phyloP scores from a whole-genome alignment of 2,888 invertebrate genomes.

The Halictus ligatus region DNA sequence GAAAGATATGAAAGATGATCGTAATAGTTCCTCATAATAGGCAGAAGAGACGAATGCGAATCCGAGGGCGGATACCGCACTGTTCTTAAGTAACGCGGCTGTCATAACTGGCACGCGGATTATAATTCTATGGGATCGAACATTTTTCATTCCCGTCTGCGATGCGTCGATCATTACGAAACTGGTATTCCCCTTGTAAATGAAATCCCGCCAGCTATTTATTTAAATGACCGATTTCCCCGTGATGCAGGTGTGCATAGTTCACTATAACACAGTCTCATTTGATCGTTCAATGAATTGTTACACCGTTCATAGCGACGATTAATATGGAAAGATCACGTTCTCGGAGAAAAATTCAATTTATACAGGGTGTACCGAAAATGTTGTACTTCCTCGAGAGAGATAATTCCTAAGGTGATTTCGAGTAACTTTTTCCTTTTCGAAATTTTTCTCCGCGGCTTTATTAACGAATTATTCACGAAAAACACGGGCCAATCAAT shows the following conservation, averaged over 20 bases:
- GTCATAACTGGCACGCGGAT: slow-evolving; percentile 70
- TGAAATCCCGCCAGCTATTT: background rate
- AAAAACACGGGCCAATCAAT: too few species aligned
- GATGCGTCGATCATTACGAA: background rate
- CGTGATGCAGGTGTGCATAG: background rate
- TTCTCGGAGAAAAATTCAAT: background rate
- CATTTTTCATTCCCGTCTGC: background rate
- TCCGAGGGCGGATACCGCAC: slow-evolving; percentile 44
- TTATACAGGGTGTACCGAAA: background rate
- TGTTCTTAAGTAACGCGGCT: slow-evolving; percentile 65
- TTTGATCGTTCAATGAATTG: background rate
- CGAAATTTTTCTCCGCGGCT: too few species aligned
- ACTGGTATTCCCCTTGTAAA: background rate
- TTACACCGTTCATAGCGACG: background rate
- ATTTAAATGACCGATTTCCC: background rate
- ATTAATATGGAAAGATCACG: background rate
- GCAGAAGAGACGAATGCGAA: slow-evolving; percentile 38
- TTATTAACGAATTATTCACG: too few species aligned
- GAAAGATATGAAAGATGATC: slow-evolving; percentile 37
- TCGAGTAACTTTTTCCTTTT: too few species aligned
- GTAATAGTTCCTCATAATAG: slow-evolving; percentile 44
- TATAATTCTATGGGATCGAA: slow-evolving; percentile 27
- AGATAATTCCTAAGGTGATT: too few species aligned
- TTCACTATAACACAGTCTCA: slow-evolving; percentile 2
- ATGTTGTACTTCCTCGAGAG: too few species aligned